Percentiles rank a stretch among this genome's conserved stretches.
Conservation (phyloP, 2,113 vertebrate species). For the Ia io region DNA sequence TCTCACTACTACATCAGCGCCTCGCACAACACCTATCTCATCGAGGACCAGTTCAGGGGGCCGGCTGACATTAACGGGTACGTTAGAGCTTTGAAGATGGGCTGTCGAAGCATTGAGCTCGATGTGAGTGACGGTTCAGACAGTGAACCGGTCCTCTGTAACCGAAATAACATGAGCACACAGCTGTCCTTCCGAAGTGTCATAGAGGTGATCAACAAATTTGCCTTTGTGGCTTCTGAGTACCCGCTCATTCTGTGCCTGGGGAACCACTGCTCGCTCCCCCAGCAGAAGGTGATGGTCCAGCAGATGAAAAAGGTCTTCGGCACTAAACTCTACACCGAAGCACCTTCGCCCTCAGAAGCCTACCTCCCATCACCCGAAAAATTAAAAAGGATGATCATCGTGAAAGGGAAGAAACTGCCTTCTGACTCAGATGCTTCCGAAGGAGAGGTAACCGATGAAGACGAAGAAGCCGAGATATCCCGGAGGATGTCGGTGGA, state of each 20-base stretch:
- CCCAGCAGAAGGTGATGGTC: constrained; percentile 91
- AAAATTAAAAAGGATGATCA: constrained; percentile 91
- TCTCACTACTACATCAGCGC: constrained; percentile 98
- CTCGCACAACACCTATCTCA: constrained; percentile 96
- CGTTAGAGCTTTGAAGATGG: constrained; percentile 91
- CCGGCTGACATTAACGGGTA: constrained; percentile 93
- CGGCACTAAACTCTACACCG: constrained; percentile 89
- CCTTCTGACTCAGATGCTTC: constrained; percentile 84
- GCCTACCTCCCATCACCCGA: constrained; percentile 92
- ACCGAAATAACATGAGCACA: constrained; percentile 87
- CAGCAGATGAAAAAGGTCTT: constrained; percentile 93
- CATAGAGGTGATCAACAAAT: constrained; percentile 93
- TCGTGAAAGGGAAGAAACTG: constrained; percentile 94
- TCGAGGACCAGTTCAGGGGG: constrained; percentile 94
- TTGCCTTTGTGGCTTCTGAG: constrained; percentile 93
- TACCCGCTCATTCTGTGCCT: constrained; percentile 95
- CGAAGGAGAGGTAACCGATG: constrained; percentile 95
- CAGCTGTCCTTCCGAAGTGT: constrained; percentile 89
- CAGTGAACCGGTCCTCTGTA: constrained; percentile 94
- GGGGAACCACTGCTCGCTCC: constrained; percentile 92
- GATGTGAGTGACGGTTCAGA: constrained; percentile 94
- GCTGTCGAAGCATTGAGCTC: constrained; percentile 95
- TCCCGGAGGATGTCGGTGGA: constrained; percentile 83
- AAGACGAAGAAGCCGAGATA: constrained; percentile 95
- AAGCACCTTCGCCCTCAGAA: constrained; percentile 84